Evolutionary conservation across 2,888 invertebrate genomes (phyloP), one percentile per base, ranked within the genome.

Genomic region (Trypoxylon attenuatum): DNA sequence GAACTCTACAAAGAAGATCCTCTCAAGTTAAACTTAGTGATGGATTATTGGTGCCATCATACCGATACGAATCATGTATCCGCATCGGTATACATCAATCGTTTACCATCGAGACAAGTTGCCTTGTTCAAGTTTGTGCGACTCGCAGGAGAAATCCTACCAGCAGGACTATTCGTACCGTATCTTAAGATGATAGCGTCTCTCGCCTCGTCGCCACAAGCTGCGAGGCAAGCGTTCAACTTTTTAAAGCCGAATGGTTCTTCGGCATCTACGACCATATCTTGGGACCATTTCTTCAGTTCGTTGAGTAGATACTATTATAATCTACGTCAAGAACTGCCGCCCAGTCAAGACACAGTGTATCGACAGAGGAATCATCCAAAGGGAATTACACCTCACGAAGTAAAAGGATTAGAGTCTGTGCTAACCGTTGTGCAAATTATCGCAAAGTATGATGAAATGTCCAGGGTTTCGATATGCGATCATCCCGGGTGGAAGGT

Each of bases 401-500:
- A 96, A 87, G 92, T 97, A 51, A 94, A 96, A 71, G 96, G 96
- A 0, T 89, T 98, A 73, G 91, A 93, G 73, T 92, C 95, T 0
- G 96, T 97, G 0, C 87, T 98, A 46, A 89, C 90, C 55, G 89
- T 98, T 0, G 92, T 96, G 25, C 91, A 92, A 68, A 91, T 92
- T 1, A 93, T 98, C 16, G 94, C 96, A 0, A 90, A 91, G 0
- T 89, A 94, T 82, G 96, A 96, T 87, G 93, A 94, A 77, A 91
- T 93, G 76, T 94, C 96, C 0, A 90, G 96, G 56, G 89, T 94
- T 27, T 93, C 94, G 16, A 90, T 98, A 46, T 95, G 94, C 80
- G 96, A 97, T 83, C 96, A 96, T 85, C 91, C 95, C 25, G 94
- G 92, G 76, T 98, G 97, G 96, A 91, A 94, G 57, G 94, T 96